Evolutionary conservation across 1,140 invertebrate species (phyloP), one percentile per base, ranked within the genome.

Genomic region (Philaenus spumarius): DNA sequence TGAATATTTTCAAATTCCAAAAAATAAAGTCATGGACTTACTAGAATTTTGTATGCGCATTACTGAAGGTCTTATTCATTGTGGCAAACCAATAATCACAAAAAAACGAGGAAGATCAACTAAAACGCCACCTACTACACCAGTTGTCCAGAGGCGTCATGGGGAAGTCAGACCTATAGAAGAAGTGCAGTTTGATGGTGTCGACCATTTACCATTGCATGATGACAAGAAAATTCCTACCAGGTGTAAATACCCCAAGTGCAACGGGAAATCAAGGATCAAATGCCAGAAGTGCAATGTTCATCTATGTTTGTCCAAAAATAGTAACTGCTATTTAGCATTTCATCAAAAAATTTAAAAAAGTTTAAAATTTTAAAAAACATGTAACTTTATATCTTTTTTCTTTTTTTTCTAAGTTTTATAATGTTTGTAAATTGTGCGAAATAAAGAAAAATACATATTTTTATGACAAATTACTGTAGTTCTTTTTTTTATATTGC

Each of bases 211-310:
- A 40, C 56, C 60, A 3, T n/a, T 43, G 17, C 17, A 39, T 26
- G 59, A 61, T 47, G 43, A 35, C 34, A 58, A 60, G n/a, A 39
- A 37, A 47, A 23, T 60, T 24, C 22, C 53, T 11, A 60, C 23
- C n/a, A 59, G 59, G 35, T 61, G 59, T 35, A 61, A 61, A 42
- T 30, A 14, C 17, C 24, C 37, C 12, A 50, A 37, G 11, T 59
- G 59, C 19, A 50, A 34, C n/a, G 54, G 48, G 30, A 55, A 55
- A 46, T 45, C 54, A 17, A n/a, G 42, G 24, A 19, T 60, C 17
- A 50, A 26, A 23, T 61, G 59, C 19, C 23, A 60, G 17, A 61
- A 61, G 42, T 61, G 59, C 52, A 5, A 58, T 19, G 55, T 61
- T 9, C 55, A 60, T 22, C 24, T 61, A 22, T 61, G 45, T 20